Evolutionary conservation across 1,140 invertebrate species (phyloP), one percentile per base, ranked within the genome.

Genomic region (Pseudobourletiella spinata): DNA sequence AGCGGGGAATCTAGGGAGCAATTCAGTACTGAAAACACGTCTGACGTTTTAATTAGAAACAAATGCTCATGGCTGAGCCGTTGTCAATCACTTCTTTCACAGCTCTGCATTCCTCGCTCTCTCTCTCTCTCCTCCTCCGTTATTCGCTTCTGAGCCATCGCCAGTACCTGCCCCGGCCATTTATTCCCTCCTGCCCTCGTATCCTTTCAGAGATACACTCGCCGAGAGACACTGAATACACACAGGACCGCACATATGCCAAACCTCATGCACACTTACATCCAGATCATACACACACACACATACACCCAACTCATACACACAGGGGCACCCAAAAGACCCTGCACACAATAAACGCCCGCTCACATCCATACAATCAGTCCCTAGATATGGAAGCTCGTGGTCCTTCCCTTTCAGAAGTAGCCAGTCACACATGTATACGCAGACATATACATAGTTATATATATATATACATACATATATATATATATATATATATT

Each of bases 1-100:
- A n/a, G 58, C 39, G 48, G 35, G 59, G 35, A 62, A 52, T 58
- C 56, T 55, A 57, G 57, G 52, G 65, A 63, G 57, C 57, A 67
- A 66, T 67, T 64, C 56, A 61, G 44, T 51, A 67, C 46, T 56
- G 57, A 64, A 66, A 66, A 66, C 59, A 66, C 25, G 54, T 51
- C 61, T 69, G 68, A 69, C 60, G 65, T 66, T 69, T 69, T 69
- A 69, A 69, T 69, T 66, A 69, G 68, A 69, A 69, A 69, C 68
- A 69, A 69, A 69, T 69, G 68, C 68, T 64, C 43, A 22, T 56
- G 57, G 59, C 57, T 64, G 46, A 64, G 54, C 61, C 29, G 54
- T 44, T 69, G 68, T 65, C 64, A 66, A 66, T 69, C 68, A 66
- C 54, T 64, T 60, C 57, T 57, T 66, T 66, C 64, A 61, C 59